Evolutionary conservation across 2,113 vertebrate genomes (phyloP), one percentile per base, ranked within the genome.

Genomic region (Balaeniceps rex): DNA sequence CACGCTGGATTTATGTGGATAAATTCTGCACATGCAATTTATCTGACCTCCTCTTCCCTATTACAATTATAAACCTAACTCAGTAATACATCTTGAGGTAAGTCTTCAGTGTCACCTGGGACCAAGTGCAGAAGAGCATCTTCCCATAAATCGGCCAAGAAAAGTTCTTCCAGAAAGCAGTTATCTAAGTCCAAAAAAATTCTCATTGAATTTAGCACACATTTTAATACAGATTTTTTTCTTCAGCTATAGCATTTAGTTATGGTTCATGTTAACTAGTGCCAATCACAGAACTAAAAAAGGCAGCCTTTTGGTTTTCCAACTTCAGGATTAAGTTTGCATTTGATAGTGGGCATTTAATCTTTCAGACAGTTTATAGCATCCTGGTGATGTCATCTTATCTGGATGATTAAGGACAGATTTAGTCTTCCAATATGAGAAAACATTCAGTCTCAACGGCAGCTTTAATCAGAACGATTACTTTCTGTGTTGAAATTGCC

Each of bases 391-490:
- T 63, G 52, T 91, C 87, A 96, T 85, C 15, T 88, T 58, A 81
- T 58, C 64, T 71, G 77, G 55, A 83, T 90, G 54, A 97, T 91
- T 94, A 97, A 97, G 95, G 90, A 68, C 46, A 83, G 85, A 94
- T 94, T 93, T 94, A 87, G 75, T 79, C 82, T 97, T 95, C 63
- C 87, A 93, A 83, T 92, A 75, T 94, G 80, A 95, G 72, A 92
- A 95, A 90, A 81, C 69, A 82, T 33, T 60, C 65, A 38, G 64
- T 96, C 44, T 94, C 91, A 85, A 91, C 6, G 3, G 63, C 60
- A 90, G 90, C 93, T 96, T 96, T 94, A 95, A 96, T 83, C 60
- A 28, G 82, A 93, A 86, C 6, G 2, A 92, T 55, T 47, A 72
- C 78, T 76, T n/a, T 42, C 68, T 88, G 61, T 31, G 63, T 60